These are phyloP conservation scores for Ardeotis arabs DNA, from an alignment of 2,113 vertebrate species.

Conservation along the genomic window DNA sequence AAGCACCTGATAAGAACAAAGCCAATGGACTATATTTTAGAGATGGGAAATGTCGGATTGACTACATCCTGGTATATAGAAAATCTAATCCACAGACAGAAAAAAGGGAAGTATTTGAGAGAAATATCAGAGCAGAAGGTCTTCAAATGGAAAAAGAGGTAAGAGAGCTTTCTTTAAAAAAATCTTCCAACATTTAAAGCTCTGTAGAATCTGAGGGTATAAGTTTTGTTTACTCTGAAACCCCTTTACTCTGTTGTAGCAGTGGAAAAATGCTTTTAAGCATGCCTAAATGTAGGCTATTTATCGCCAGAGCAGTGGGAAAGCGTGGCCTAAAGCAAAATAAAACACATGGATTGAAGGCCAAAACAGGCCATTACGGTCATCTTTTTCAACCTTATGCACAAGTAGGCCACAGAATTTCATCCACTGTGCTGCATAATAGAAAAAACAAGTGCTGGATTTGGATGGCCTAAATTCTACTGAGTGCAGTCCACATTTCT, in stretches of 20 bases:
- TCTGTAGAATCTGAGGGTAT: background rate
- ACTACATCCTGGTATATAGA: conserved; percentile 93
- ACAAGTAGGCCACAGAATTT: conserved; percentile 29
- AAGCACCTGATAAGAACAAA: conserved; percentile 77
- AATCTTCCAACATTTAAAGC: background rate
- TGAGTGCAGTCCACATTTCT: background rate
- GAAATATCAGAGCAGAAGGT: conserved; percentile 93
- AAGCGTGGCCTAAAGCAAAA: conserved; percentile 23
- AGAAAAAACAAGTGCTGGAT: background rate
- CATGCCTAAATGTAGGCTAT: background rate
- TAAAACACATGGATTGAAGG: background rate
- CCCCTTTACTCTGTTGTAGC: background rate
- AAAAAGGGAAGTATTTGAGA: conserved; percentile 92
- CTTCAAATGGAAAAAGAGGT: conserved; percentile 94
- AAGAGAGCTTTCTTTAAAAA: conserved; percentile 26
- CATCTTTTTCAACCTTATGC: background rate
- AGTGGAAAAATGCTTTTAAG: conserved; percentile 4
- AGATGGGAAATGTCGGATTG: conserved; percentile 89
- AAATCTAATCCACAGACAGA: conserved; percentile 87
- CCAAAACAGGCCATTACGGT: background rate
- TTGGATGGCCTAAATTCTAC: background rate
- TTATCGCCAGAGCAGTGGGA: background rate
- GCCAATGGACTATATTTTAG: conserved; percentile 87
- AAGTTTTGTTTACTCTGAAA: background rate
- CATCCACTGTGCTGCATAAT: background rate